These are phyloP conservation scores for Drosophila infuscata DNA, from an alignment of 2,888 invertebrate species.

Conservation along the genomic window DNA sequence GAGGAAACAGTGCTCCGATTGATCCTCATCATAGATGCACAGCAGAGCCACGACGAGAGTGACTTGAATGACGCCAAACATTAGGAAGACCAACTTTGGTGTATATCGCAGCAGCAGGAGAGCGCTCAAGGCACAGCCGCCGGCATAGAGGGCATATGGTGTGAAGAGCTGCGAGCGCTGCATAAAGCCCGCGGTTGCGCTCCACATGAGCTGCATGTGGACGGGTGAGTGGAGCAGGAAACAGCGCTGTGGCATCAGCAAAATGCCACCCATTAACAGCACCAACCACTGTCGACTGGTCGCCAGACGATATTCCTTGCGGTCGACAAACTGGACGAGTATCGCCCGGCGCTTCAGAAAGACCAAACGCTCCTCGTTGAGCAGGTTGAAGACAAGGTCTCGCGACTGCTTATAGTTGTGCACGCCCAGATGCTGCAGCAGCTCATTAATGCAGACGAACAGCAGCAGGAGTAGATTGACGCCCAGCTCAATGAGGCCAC, in stretches of 20 bases:
- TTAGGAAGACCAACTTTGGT: conserved; percentile 74
- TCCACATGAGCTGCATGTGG: conserved; percentile 71
- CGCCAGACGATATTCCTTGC: conserved; percentile 68
- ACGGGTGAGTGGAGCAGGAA: conserved; percentile 68
- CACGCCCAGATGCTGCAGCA: conserved; percentile 71
- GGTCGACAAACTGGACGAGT: conserved; percentile 68
- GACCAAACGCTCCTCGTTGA: conserved; percentile 77
- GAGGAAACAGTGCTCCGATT: conserved; percentile 71
- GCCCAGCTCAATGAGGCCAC: conserved; percentile 70
- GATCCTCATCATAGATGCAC: conserved; percentile 74
- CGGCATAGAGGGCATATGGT: conserved; percentile 66
- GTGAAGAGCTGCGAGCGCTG: conserved; percentile 51
- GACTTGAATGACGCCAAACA: conserved; percentile 79
- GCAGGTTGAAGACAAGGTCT: conserved; percentile 78
- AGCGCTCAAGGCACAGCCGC: conserved; percentile 67
- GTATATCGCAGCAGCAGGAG: conserved; percentile 72
- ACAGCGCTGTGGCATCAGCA: conserved; percentile 65
- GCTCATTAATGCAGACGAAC: conserved; percentile 70
- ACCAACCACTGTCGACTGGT: conserved; percentile 74
- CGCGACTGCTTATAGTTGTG: conserved; percentile 76
- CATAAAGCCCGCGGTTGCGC: conserved; percentile 65
- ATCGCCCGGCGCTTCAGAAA: conserved; percentile 69
- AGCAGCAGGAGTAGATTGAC: conserved; percentile 57
- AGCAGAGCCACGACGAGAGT: conserved; percentile 74
- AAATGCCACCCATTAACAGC: conserved; percentile 52